Evolutionary conservation across 2,797 vertebrate genomes (phyloP).

Genomic region (Craterocephalus amniculus): DNA sequence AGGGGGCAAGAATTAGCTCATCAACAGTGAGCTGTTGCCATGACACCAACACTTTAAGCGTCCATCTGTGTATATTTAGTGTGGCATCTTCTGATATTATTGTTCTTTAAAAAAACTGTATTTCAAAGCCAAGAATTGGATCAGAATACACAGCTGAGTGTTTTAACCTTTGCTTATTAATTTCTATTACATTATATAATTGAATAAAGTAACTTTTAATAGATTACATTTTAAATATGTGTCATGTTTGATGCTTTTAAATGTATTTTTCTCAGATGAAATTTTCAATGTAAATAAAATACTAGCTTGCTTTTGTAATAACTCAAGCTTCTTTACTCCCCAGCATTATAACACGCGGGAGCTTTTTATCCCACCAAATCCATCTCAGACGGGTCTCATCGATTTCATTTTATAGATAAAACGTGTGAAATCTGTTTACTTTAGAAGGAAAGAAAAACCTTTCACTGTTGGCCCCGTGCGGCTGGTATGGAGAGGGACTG

Average conservation of each 20-base stretch:
- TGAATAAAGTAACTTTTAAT: too few species aligned
- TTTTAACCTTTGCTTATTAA: neutral
- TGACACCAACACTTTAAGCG: neutral
- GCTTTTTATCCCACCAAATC: slow-evolving; percentile 3
- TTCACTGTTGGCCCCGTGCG: slow-evolving; percentile 5
- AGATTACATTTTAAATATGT: too few species aligned
- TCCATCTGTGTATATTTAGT: neutral
- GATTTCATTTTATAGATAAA: slow-evolving; percentile 7
- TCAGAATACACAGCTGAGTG: neutral
- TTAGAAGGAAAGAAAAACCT: slow-evolving; percentile 21
- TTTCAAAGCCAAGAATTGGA: neutral
- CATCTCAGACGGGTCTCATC: neutral
- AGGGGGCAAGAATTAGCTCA: neutral
- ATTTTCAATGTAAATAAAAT: too few species aligned
- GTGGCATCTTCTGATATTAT: neutral
- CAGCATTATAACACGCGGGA: neutral
- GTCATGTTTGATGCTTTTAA: too few species aligned
- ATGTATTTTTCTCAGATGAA: too few species aligned
- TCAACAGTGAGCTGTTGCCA: neutral
- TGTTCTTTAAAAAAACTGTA: neutral
- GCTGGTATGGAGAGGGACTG: slow-evolving; percentile 20
- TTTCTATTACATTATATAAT: neutral
- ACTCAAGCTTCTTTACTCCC: neutral
- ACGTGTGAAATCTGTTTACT: slow-evolving; percentile 42
- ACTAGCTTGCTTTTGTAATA: neutral